phyloP scores from a whole-genome alignment of 2,888 invertebrate species.

The Rhamnusium bicolor region DNA sequence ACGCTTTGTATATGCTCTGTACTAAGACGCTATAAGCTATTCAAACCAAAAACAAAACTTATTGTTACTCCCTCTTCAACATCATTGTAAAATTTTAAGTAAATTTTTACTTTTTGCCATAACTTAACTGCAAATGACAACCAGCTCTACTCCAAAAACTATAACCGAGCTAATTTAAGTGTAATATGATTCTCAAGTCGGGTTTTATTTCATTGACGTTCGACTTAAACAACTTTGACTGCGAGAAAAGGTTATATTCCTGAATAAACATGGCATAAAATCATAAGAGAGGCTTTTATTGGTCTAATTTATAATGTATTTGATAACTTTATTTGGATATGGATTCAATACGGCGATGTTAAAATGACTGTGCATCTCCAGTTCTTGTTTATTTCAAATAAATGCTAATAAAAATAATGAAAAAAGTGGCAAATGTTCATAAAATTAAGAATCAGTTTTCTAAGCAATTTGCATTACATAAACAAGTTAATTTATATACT shows the following conservation, averaged over 20 bases:
- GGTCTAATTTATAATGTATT: neutral
- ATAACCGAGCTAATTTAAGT: neutral
- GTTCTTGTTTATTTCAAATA: neutral
- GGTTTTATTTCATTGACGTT: neutral
- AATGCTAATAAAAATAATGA: no score
- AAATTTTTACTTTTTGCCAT: slow-evolving; percentile 7
- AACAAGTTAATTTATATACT: slow-evolving; percentile 42
- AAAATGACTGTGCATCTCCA: neutral
- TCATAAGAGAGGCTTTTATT: neutral
- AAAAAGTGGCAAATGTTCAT: neutral
- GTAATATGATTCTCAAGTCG: neutral
- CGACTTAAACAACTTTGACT: neutral
- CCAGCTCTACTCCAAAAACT: neutral
- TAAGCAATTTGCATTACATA: slow-evolving; percentile 24
- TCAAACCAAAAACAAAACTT: neutral
- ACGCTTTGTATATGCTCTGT: no score
- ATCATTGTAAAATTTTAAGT: neutral
- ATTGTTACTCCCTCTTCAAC: no score
- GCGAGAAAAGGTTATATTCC: no score
- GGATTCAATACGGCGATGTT: neutral
- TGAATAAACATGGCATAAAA: neutral
- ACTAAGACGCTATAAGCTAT: neutral
- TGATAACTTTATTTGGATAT: neutral
- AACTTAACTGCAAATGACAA: neutral
- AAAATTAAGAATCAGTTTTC: neutral